Evolutionary conservation across 2,113 vertebrate species (phyloP).

Genomic region (Plectropomus leopardus): DNA sequence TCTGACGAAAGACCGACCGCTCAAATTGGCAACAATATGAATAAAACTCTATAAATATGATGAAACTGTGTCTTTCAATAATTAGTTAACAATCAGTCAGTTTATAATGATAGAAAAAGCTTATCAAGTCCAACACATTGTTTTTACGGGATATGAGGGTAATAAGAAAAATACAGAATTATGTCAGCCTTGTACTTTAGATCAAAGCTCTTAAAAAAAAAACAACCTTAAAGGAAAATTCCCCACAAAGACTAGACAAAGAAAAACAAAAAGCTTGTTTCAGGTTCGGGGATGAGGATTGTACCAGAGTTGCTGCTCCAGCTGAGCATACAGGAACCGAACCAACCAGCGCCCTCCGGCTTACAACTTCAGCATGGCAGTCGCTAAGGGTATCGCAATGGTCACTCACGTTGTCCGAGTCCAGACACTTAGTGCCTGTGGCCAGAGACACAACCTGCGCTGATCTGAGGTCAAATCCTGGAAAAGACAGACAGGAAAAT

Average conservation of each 20-base stretch:
- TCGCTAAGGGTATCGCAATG: slow-evolving; percentile 88
- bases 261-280: background rate
- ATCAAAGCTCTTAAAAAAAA: background rate
- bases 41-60: background rate
- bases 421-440: slow-evolving; percentile 94
- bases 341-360: slow-evolving; percentile 84
- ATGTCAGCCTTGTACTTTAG: background rate
- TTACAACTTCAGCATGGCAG: slow-evolving; percentile 93
- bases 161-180: background rate
- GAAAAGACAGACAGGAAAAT: background rate
- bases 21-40: too few species aligned
- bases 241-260: background rate
- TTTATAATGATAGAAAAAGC: too few species aligned
- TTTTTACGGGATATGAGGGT: too few species aligned
- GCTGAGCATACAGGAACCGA: slow-evolving; percentile 79
- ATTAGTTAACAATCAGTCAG: background rate
- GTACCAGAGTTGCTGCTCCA: slow-evolving; percentile 82
- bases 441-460: slow-evolving; percentile 93
- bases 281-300: background rate
- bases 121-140: too few species aligned
- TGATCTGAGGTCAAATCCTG: slow-evolving; percentile 91
- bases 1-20: background rate
- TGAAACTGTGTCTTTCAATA: background rate
- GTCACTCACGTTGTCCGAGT: slow-evolving; percentile 86
- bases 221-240: background rate